A percentile compares a stretch with the other conserved stretches of the same genome.
phyloP scores from a whole-genome alignment of 2,888 invertebrate species.

The Caenorhabditis imperialis region DNA sequence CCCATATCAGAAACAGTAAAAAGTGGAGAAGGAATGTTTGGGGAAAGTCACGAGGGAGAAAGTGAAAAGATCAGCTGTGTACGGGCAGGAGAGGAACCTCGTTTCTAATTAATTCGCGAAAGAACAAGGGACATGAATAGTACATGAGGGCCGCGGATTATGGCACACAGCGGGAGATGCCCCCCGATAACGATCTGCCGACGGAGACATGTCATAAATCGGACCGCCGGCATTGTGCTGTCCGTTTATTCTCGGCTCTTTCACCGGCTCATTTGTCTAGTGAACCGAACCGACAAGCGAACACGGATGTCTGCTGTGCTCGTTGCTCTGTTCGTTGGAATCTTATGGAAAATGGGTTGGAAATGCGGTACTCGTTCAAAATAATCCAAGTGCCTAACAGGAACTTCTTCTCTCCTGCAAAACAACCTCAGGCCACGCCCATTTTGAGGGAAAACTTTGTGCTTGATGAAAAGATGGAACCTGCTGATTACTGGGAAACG shows the following conservation, averaged over 20 bases:
- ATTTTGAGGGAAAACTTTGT: no score
- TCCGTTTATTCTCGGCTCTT: constrained; percentile 1
- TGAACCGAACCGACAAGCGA: not conserved
- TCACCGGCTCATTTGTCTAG: not conserved
- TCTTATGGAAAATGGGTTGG: no score
- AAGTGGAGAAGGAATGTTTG: not conserved
- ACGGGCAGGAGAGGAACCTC: not conserved
- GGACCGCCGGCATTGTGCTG: not conserved
- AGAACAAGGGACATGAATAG: constrained; percentile 37
- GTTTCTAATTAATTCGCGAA: constrained; percentile 36
- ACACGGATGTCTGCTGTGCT: constrained; percentile 1
- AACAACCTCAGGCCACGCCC: no score
- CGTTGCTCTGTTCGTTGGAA: no score
- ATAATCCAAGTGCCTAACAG: no score
- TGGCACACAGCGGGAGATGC: constrained; percentile 48
- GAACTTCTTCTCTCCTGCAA: no score
- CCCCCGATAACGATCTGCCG: constrained; percentile 39
- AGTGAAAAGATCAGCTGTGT: not conserved
- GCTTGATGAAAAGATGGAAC: no score
- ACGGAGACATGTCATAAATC: constrained; percentile 34
- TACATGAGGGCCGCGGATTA: constrained; percentile 35
- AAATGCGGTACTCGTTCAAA: no score
- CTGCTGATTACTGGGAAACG: no score
- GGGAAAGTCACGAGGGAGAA: not conserved
- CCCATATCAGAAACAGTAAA: not conserved